Percentiles rank a stretch among this genome's conserved stretches.
Conservation (phyloP, 2,888 invertebrate genomes). For the Ormyrus nitidulus region DNA sequence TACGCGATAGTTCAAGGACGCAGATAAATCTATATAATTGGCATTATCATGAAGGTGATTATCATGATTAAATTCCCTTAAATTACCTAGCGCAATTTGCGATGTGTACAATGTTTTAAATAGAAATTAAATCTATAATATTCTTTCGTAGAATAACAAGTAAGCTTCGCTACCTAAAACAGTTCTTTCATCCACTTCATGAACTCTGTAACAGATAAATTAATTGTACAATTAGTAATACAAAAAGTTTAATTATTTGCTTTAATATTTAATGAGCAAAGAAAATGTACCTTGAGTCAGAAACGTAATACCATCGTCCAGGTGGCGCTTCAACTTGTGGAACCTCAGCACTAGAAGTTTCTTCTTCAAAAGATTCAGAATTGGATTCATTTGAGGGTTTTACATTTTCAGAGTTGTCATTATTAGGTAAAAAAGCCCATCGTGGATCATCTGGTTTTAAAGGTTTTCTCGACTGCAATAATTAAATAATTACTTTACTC, state of each 20-base stretch:
- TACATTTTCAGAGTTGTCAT: slow-evolving; percentile 66
- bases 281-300: slow-evolving; percentile 83
- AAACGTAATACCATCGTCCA: slow-evolving; percentile 95
- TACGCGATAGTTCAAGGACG: slow-evolving; percentile 28
- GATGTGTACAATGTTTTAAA: slow-evolving; percentile 28
- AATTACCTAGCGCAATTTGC: slow-evolving; percentile 34
- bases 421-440: slow-evolving; percentile 84
- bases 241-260: not conserved
- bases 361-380: slow-evolving; percentile 74
- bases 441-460: slow-evolving; percentile 81
- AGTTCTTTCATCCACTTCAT: slow-evolving; percentile 86
- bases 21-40: slow-evolving; percentile 29
- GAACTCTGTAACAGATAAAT: slow-evolving; percentile 77
- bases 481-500: slow-evolving; percentile 38
- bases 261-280: not conserved
- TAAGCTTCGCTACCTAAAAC: slow-evolving; percentile 94
- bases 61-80: slow-evolving; percentile 17
- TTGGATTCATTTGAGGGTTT: slow-evolving; percentile 69
- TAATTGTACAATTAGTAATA: not conserved
- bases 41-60: slow-evolving; percentile 12
- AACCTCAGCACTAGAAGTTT: slow-evolving; percentile 69
- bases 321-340: slow-evolving; percentile 77
- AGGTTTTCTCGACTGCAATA: slow-evolving; percentile 76
- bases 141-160: slow-evolving; percentile 96
- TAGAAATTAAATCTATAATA: slow-evolving; percentile 79